Conservation (phyloP, 23 tunicate species). For the Clavelina lepadiformis region DNA sequence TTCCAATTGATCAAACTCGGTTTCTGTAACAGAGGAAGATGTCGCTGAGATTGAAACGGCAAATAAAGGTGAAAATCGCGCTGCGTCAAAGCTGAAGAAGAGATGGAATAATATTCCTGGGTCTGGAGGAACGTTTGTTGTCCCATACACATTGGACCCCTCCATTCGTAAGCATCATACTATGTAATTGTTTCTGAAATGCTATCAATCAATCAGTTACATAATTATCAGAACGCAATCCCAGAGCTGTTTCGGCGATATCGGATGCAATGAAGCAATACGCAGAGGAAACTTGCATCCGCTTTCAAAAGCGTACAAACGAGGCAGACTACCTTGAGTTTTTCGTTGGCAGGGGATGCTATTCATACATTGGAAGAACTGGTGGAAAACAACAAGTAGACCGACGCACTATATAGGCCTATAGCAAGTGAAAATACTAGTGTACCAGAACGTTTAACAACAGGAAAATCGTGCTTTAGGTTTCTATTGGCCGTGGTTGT, state of each 20-base stretch:
- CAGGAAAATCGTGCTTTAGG: no score
- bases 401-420: no score
- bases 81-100: neutral
- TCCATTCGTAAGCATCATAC: no score
- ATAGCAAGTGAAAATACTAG: no score
- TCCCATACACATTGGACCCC: neutral
- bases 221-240: no score
- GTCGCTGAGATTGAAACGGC: neutral
- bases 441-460: no score
- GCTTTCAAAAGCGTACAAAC: conserved; percentile 25
- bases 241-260: conserved; percentile 17
- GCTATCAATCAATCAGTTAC: no score
- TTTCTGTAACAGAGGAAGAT: conserved; percentile 2
- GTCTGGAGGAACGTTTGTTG: neutral
- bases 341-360: conserved; percentile 45
- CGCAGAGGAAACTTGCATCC: conserved; percentile 30
- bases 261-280: conserved; percentile 21
- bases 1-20: no score
- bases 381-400: conserved; percentile 6
- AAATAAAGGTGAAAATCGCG: neutral
- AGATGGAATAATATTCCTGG: neutral
- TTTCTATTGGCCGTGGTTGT: conserved; percentile 3
- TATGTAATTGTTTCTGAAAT: no score
- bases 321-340: conserved; percentile 40
- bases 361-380: conserved; percentile 37